Base-by-base conservation (phyloP, 2,113 vertebrate genomes). In the Tretioscincus oriximinensis region DNA sequence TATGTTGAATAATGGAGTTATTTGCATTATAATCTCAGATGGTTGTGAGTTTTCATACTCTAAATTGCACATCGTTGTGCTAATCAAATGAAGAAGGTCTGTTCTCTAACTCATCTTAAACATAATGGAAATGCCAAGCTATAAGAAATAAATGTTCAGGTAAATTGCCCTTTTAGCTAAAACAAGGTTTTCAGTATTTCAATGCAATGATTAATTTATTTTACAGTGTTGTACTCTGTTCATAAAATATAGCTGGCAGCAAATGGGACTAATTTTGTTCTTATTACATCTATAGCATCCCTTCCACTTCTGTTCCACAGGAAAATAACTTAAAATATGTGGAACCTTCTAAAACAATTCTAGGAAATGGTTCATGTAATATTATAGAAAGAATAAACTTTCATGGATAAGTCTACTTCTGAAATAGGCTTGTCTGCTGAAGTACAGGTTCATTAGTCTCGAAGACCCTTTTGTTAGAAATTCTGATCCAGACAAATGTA, bases 1-100 rank as follows among this genome's bases (percentile, higher is more conserved):
- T 26, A 58, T 7, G 35, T 51, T 69, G 65, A 78, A 69, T 78
- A 69, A 78, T 20, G 9, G 24, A 78, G 29, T 10, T 35, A 26
- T 58, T 78, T 22, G 5, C 61, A 49, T 22, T 18, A 41, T 29
- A 26, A 1, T 68, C 12, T 31, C 21, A 58, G 77, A 10, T 31
- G 49, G 66, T 41, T 58, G 28, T 28, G 41, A 69, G 49, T 22
- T 60, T 35, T n/a, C 45, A 69, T 28, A 20, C 29, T 78, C 22
- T 69, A 78, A 41, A 78, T n/a, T 78, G 77, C 51, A 78, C 47
- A 60, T 69, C 69, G 41, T 78, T 78, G 77, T 35, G 35, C 65
- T 31, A 35, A n/a, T 69, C 60, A 45, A 31, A 64, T 45, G 63
- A 76, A 45, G 20, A 65, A 22, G 9, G 28, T 18, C 73, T 60